Evolutionary conservation across 2,888 invertebrate species (phyloP), one percentile per base, ranked within the genome.

Genomic region (Tricholauxania praeusta): DNA sequence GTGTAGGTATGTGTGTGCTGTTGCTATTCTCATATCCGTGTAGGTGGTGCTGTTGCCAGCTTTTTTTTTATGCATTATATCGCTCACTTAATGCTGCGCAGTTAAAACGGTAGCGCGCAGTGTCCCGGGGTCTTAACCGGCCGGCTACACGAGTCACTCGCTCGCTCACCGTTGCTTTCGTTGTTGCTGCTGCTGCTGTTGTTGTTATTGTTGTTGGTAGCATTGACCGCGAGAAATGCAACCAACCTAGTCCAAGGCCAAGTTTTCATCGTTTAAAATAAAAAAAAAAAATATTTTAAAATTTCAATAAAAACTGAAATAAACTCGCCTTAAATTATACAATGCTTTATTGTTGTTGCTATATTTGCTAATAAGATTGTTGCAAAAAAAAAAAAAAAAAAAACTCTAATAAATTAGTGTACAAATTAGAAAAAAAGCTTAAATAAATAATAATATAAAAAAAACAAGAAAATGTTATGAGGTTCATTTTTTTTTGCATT

Each of bases 211-310:
- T 1, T 49, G 22, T 73, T 77, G 70, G 78, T 81, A 82, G 80
- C 84, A 84, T 81, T 83, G 84, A 84, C 84, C 84, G 84, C 83
- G 80, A 81, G 80, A 83, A 82, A 82, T 84, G 84, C 84, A 84
- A 82, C 83, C 84, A 84, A 84, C 84, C 84, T 84, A 83, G 81
- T 82, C 80, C 83, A 84, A 84, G 84, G 84, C 83, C 81, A 84
- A 81, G 79, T 83, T 75, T 77, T 76, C 71, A 55, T 66, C 63
- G 28, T 48, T 72, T 60, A 52, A 59, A 39, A 47, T 62, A 14
- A 52, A 66, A 47, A 32, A 22, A 66, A 72, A 39, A 19, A 32
- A 49, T 28, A 52, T n/a, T 19, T 59, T 19, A 22, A 55, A 55
- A 57, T 57, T 57, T 28, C 12, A 57, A 57, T 22, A 57, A 15